phyloP scores from a whole-genome alignment of 2,113 vertebrate species.

The Protomyctophum bolini region DNA sequence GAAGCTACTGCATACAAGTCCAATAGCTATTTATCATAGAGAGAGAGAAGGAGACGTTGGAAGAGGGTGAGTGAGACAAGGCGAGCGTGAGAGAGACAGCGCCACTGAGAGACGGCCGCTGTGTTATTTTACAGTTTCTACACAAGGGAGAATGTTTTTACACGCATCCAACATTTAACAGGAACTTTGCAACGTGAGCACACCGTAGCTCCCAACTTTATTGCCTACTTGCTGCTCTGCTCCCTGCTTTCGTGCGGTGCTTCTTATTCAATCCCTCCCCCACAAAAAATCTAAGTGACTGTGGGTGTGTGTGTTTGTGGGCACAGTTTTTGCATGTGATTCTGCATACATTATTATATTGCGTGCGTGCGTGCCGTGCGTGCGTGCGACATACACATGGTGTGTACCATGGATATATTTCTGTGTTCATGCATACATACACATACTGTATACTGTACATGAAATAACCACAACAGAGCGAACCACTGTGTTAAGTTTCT shows the following conservation, averaged over 20 bases:
- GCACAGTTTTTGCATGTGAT: too few relatives aligned
- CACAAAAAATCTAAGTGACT: not conserved
- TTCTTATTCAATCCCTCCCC: not conserved
- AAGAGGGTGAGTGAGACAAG: not conserved
- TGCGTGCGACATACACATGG: too few relatives aligned
- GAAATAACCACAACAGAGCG: slow-evolving; percentile 38
- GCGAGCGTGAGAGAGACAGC: slow-evolving; percentile 6
- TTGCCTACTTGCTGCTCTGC: not conserved
- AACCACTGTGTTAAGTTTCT: slow-evolving; percentile 42
- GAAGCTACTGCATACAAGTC: slow-evolving; percentile 28
- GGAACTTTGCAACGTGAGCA: slow-evolving; percentile 21
- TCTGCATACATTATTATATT: not conserved
- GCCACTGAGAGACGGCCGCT: not conserved
- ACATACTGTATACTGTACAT: not conserved
- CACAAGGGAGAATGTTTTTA: slow-evolving; percentile 22
- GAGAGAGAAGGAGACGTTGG: slow-evolving; percentile 38
- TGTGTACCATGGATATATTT: too few relatives aligned
- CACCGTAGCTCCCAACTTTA: not conserved
- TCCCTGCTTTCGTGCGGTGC: not conserved
- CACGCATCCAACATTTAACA: slow-evolving; percentile 16
- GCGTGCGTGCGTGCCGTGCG: not conserved
- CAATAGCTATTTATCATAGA: slow-evolving; percentile 13
- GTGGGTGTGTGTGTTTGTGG: not conserved
- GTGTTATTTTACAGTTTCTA: slow-evolving; percentile 38
- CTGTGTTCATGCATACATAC: not conserved